Evolutionary conservation across 2,797 vertebrate genomes (phyloP).

Genomic region (Sebastes nivosus): DNA sequence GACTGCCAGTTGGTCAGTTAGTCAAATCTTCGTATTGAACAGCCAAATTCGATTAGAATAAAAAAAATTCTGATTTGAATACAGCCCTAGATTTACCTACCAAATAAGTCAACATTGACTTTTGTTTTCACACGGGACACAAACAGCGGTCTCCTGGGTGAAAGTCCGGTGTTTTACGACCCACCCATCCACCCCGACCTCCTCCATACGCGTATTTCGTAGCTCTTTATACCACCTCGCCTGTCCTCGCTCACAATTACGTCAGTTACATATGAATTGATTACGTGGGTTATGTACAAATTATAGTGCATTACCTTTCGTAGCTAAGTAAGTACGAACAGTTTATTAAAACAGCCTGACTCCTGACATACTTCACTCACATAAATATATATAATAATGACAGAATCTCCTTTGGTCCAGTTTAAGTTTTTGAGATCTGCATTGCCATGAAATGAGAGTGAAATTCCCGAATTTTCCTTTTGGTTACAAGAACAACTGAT

Average conservation of each 20-base stretch:
- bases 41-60: too few species aligned
- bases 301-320: too few species aligned
- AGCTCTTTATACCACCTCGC: neutral
- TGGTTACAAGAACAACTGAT: neutral
- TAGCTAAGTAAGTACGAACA: neutral
- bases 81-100: too few species aligned
- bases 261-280: neutral
- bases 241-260: neutral
- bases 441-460: neutral
- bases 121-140: too few species aligned
- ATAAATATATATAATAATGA: neutral
- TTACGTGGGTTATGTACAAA: too few species aligned
- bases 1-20: neutral
- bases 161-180: neutral
- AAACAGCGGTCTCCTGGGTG: neutral
- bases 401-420: neutral
- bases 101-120: too few species aligned
- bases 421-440: neutral
- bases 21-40: neutral
- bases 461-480: neutral
- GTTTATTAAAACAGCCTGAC: neutral
- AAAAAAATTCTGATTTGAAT: too few species aligned
- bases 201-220: neutral
- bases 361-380: neutral
- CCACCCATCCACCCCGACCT: neutral